These are phyloP conservation scores for Ostrea edulis DNA, from an alignment of 1,140 invertebrate species.

Conservation along the genomic window DNA sequence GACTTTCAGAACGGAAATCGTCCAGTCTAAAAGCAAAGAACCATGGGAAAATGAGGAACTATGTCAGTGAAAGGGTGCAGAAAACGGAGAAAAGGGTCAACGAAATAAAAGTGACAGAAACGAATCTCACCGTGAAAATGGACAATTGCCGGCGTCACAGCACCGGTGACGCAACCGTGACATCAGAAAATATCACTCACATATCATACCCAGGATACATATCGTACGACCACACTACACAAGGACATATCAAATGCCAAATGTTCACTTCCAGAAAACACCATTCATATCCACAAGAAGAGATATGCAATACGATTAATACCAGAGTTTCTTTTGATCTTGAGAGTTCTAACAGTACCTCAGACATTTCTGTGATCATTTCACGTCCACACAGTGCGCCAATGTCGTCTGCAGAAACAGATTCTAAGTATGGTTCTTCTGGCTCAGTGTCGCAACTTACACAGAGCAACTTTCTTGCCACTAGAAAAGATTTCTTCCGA, in stretches of 20 bases:
- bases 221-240: constrained; percentile 1
- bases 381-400: constrained; percentile 65
- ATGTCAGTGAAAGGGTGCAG: constrained; percentile 25
- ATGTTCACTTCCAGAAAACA: constrained; percentile 2
- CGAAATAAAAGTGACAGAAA: constrained; percentile 55
- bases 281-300: not conserved
- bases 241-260: constrained; percentile 11
- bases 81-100: not conserved
- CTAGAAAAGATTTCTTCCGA: constrained; percentile 72
- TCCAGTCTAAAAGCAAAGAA: not conserved
- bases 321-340: constrained; percentile 52
- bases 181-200: constrained; percentile 8
- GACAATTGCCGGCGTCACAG: constrained; percentile 41
- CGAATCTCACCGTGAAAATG: constrained; percentile 55
- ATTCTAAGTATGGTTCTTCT: constrained; percentile 53
- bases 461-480: constrained; percentile 73
- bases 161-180: constrained; percentile 12
- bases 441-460: constrained; percentile 69
- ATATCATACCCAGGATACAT: constrained; percentile 31
- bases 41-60: constrained; percentile 9
- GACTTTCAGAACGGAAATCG: constrained; percentile 5
- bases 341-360: constrained; percentile 62
- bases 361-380: constrained; percentile 65
- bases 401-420: not conserved
- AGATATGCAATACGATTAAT: constrained; percentile 23